Conservation (phyloP, 2,113 vertebrate genomes). For the Sminthopsis crassicaudata region DNA sequence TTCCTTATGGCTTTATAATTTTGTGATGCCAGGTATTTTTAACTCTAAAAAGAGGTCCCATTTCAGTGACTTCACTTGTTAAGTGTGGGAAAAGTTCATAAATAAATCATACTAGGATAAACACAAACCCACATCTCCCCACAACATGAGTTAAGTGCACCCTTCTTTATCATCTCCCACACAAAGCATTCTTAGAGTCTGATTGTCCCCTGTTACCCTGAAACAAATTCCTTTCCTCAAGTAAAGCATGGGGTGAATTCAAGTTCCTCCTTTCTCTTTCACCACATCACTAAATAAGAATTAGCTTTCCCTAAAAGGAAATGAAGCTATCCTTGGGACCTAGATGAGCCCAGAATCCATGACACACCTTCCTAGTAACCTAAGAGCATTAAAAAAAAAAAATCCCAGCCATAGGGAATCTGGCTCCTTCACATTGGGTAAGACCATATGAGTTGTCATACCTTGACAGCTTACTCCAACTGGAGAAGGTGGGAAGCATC, state of each 20-base stretch:
- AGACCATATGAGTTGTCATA: not conserved
- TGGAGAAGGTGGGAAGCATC: not conserved
- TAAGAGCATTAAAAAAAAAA: not conserved
- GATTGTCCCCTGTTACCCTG: not conserved
- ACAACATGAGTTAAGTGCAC: not conserved
- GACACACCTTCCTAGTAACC: not conserved
- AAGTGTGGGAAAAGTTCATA: too few relatives aligned
- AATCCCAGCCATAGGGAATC: not conserved
- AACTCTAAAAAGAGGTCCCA: not conserved
- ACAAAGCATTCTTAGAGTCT: not conserved
- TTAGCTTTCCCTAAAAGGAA: not conserved
- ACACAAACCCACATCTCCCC: too few relatives aligned
- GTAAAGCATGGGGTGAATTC: not conserved
- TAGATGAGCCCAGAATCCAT: not conserved
- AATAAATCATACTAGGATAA: too few relatives aligned
- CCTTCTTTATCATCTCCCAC: not conserved
- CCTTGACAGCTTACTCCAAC: not conserved
- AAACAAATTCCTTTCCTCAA: not conserved
- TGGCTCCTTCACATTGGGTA: not conserved
- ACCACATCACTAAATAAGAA: not conserved
- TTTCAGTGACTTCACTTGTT: not conserved
- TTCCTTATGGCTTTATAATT: not conserved
- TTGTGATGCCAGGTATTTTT: not conserved
- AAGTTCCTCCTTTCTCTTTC: not conserved
- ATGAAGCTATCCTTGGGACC: not conserved